Evolutionary conservation across 92 coral and sea anemone species (phyloP), one percentile per base, ranked within the genome.

Genomic region (Epizoanthus scotinus): DNA sequence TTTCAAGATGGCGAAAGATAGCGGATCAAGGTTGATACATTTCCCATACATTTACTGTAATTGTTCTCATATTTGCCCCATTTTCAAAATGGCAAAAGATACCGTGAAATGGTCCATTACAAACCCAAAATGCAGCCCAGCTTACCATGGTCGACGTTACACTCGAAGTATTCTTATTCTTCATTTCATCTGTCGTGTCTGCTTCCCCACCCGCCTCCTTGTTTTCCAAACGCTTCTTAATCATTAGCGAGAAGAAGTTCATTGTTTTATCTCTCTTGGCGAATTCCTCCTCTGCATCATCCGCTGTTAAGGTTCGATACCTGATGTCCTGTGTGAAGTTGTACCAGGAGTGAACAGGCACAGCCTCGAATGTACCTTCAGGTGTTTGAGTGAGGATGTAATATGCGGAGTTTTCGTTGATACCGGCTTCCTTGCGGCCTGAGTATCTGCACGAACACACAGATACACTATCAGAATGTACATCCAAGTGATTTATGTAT

Each of bases 311-410:
- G 2, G 99, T 96, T 7, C 89, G 85, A 78, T 96, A 93, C 31
- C 85, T 93, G 27, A 96, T 96, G 73, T 89, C 91, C n/a, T 93
- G 98, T 5, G 94, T 93, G 77, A 96, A 96, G 57, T 90, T 93
- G 81, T 87, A 96, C 94, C 94, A 91, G 34, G 93, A 84, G 58
- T 89, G 86, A 42, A 96, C 98, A 0, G 99, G 99, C 5, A 84
- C 90, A 25, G 99, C 99, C 74, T 96, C 98, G 82, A 96, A 96
- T 50, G 99, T 94, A 0, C 99, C 99, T 63, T 96, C 99, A 42
- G 89, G 89, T 34, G 93, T 89, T 84, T 96, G 98, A 2, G 99
- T 92, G 28, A 96, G 84, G 63, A 96, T 86, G 73, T 96, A 96
- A 70, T 96, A 96, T 0, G 93, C 89, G 1, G 99, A 94, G 77